A percentile compares a stretch with the other conserved stretches of the same genome.
Conservation (phyloP, 2,888 invertebrate species). For the Eustalomyia histrio region DNA sequence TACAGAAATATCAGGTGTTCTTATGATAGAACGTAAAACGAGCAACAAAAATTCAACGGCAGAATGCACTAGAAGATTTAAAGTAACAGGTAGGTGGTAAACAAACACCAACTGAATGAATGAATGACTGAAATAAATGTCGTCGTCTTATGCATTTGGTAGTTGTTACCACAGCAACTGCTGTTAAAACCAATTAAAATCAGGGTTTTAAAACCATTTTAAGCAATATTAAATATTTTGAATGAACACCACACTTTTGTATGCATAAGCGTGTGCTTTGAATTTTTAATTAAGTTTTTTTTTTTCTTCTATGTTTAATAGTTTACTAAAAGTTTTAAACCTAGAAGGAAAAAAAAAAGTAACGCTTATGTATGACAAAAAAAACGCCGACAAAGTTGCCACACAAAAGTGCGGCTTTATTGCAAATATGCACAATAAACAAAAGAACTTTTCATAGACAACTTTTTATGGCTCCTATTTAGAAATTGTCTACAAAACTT, state of each 20-base stretch:
- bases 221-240: slow-evolving; percentile 30
- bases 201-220: slow-evolving; percentile 51
- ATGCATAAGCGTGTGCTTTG: slow-evolving; percentile 60
- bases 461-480: slow-evolving; percentile 30
- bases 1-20: slow-evolving; percentile 34
- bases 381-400: slow-evolving; percentile 48
- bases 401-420: slow-evolving; percentile 26
- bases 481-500: slow-evolving; percentile 30
- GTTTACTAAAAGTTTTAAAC: background rate
- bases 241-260: slow-evolving; percentile 15
- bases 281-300: slow-evolving; percentile 52
- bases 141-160: slow-evolving; percentile 11
- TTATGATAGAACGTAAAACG: background rate
- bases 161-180: slow-evolving; percentile 20
- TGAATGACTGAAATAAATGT: slow-evolving; percentile 26
- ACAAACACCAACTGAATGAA: slow-evolving; percentile 45
- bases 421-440: slow-evolving; percentile 15
- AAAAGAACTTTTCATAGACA: background rate
- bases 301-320: no score
- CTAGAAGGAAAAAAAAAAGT: background rate
- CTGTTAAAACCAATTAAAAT: slow-evolving; percentile 57
- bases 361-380: slow-evolving; percentile 1
- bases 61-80: background rate
- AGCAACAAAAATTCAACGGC: slow-evolving; percentile 20
- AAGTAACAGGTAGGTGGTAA: slow-evolving; percentile 47